Percentiles rank a stretch among this genome's conserved stretches.
These are phyloP conservation scores for Acanthis flammea DNA, from an alignment of 2,797 vertebrate genomes.

Conservation along the genomic window DNA sequence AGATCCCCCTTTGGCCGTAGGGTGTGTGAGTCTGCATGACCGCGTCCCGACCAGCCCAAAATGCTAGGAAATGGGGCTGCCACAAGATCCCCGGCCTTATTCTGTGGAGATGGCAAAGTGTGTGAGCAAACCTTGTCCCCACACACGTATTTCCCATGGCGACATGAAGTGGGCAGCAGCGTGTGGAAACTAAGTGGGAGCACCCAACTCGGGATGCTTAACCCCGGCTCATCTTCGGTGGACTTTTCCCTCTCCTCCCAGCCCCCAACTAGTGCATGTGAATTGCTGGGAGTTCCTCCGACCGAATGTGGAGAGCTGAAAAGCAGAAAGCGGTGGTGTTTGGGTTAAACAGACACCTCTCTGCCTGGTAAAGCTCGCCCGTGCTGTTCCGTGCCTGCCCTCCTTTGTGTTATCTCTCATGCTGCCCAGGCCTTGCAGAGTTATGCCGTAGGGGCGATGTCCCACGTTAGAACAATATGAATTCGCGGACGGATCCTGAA, in stretches of 20 bases:
- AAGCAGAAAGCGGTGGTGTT: background rate
- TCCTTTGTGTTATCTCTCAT: background rate
- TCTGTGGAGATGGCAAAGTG: background rate
- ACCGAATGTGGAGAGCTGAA: background rate
- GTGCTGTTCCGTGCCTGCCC: background rate
- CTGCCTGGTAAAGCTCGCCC: background rate
- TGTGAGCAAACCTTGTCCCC: background rate
- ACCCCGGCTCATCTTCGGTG: background rate
- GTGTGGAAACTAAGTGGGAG: background rate
- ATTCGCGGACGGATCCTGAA: slow-evolving; percentile 64
- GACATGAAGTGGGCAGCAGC: background rate
- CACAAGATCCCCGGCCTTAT: background rate
- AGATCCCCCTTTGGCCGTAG: background rate
- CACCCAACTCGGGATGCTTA: background rate
- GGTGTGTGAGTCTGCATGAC: background rate
- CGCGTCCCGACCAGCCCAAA: background rate
- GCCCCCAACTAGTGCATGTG: background rate
- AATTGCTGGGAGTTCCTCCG: background rate
- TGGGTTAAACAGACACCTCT: background rate
- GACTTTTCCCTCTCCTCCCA: background rate
- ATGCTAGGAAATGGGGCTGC: background rate
- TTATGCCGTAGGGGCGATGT: background rate
- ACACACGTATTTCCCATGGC: background rate
- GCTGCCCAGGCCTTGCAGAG: background rate
- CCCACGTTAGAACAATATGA: slow-evolving; percentile 62